These are phyloP conservation scores for Toxotes lorentzi DNA, from an alignment of 2,797 vertebrate genomes.

Conservation along the genomic window DNA sequence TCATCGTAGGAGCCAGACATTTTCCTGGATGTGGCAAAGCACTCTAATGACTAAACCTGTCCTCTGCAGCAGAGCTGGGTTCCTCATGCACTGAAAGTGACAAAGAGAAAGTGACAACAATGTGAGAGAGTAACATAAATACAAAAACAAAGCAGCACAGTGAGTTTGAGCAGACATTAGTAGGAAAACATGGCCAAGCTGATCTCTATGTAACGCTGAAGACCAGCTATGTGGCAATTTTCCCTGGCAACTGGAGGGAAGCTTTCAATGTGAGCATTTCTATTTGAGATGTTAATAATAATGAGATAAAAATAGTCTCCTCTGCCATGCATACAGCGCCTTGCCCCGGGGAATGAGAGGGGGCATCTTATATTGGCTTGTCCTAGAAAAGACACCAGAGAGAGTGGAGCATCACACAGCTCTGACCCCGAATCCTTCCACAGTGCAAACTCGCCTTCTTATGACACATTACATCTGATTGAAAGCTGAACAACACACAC, in stretches of 20 bases:
- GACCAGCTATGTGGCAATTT: not conserved
- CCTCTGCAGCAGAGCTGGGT: constrained; percentile 80
- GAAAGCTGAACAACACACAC: constrained; percentile 6
- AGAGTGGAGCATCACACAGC: constrained; percentile 40
- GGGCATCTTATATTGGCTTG: constrained; percentile 64
- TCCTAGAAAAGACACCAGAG: constrained; percentile 73
- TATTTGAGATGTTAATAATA: constrained; percentile 65
- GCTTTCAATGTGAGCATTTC: constrained; percentile 36
- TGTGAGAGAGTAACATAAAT: constrained; percentile 31
- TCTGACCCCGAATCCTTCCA: constrained; percentile 59
- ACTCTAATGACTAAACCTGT: constrained; percentile 80
- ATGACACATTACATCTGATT: constrained; percentile 46
- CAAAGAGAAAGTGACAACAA: constrained; percentile 18
- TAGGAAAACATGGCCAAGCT: not conserved
- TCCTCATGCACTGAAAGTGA: constrained; percentile 88
- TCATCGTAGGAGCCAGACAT: constrained; percentile 98
- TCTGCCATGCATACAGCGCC: constrained; percentile 43
- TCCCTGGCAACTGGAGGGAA: constrained; percentile 36
- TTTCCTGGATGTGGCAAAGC: constrained; percentile 80
- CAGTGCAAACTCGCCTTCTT: constrained; percentile 36
- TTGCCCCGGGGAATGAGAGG: constrained; percentile 58
- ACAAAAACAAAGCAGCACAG: constrained; percentile 7
- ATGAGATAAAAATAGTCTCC: constrained; percentile 70
- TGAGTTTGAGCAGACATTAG: not conserved
- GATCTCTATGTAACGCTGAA: not conserved